A percentile compares a stretch with the other conserved stretches of the same genome.
phyloP scores from a whole-genome alignment of 2,797 vertebrate species.

The Parambassis ranga region DNA sequence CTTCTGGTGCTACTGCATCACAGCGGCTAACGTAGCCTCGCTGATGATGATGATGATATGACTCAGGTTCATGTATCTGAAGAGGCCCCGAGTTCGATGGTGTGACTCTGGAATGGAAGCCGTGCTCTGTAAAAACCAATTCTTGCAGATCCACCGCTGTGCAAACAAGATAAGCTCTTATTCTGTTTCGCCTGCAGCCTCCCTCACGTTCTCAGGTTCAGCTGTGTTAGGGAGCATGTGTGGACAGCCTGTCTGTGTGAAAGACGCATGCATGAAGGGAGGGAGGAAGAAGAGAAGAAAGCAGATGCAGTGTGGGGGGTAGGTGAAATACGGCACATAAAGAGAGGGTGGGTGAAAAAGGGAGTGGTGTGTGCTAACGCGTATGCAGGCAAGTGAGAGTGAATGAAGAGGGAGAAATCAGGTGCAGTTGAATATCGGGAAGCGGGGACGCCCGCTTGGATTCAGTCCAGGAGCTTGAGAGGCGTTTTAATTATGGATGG shows the following conservation, averaged over 20 bases:
- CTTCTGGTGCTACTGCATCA: too few relatives aligned
- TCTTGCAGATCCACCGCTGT: conserved; percentile 24
- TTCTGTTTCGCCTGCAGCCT: conserved; percentile 11
- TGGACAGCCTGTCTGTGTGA: conserved; percentile 14
- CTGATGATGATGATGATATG: background rate
- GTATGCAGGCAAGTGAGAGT: background rate
- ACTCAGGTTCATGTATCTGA: background rate
- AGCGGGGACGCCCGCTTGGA: conserved; percentile 27
- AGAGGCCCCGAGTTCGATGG: background rate
- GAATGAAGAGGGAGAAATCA: conserved; percentile 25
- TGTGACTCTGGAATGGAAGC: conserved; percentile 13
- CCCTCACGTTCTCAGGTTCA: conserved; percentile 7
- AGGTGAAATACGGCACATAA: background rate
- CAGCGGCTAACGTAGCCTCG: too few relatives aligned
- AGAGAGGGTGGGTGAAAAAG: background rate
- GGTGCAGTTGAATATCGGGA: conserved; percentile 33
- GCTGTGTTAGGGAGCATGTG: background rate
- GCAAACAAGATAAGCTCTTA: conserved; percentile 44
- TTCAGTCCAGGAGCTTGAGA: conserved; percentile 29
- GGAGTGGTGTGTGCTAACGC: background rate
- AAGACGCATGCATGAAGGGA: background rate
- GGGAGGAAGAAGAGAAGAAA: background rate
- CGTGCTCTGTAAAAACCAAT: conserved; percentile 9
- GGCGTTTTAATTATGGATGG: conserved; percentile 38
- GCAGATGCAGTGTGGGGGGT: background rate